phyloP scores from a whole-genome alignment of 2,888 invertebrate genomes.

The Piscicola geometra region DNA sequence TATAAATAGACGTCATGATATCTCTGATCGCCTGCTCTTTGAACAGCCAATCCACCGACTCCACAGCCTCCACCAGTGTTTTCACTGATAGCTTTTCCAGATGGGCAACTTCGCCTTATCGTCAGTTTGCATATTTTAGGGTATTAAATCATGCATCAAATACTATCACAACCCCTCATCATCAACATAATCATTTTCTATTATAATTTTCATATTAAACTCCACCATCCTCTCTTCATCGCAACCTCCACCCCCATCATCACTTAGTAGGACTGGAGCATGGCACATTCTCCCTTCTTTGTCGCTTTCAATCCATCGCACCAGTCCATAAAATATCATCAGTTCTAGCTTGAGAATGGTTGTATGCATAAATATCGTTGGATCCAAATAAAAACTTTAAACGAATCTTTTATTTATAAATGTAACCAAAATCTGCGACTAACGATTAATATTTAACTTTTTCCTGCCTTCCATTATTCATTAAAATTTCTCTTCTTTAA shows the following conservation, averaged over 20 bases:
- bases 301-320: slow-evolving; percentile 26
- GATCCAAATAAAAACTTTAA: too few species aligned
- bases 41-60: slow-evolving; percentile 20
- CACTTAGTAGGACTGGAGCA: slow-evolving; percentile 10
- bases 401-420: too few species aligned
- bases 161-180: too few species aligned
- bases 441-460: neutral
- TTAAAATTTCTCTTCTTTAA: neutral
- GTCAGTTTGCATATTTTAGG: neutral
- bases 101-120: slow-evolving; percentile 22
- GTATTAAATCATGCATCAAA: too few species aligned
- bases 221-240: neutral
- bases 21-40: slow-evolving; percentile 10
- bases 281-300: neutral
- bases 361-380: neutral
- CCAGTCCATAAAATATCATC: slow-evolving; percentile 21
- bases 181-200: slow-evolving; percentile 56
- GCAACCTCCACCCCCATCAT: too few species aligned
- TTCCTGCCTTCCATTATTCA: neutral
- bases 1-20: slow-evolving; percentile 20
- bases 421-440: too few species aligned
- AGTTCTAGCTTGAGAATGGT: slow-evolving; percentile 20
- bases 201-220: neutral
- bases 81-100: slow-evolving; percentile 18
- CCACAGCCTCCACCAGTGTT: slow-evolving; percentile 21